Evolutionary conservation across 2,888 invertebrate species (phyloP).

Genomic region (Agonum fuliginosum): DNA sequence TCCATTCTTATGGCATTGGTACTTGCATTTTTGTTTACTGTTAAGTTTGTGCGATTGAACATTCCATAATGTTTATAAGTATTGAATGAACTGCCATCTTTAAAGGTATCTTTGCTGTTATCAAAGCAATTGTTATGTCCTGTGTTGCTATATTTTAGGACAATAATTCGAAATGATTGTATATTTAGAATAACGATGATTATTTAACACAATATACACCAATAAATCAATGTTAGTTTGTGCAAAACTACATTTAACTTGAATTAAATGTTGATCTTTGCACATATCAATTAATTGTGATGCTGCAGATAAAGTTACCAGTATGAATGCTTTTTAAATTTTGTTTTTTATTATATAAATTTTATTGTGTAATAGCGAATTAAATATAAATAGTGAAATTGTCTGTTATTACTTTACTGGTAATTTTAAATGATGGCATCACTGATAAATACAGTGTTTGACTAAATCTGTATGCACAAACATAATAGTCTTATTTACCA

Average conservation of each 20-base stretch:
- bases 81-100: constrained; percentile 54
- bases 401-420: constrained; percentile 27
- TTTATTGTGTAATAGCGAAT: constrained; percentile 14
- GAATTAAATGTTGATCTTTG: constrained; percentile 45
- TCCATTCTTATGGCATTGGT: constrained; percentile 41
- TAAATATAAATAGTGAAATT: constrained; percentile 25
- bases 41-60: constrained; percentile 55
- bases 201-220: constrained; percentile 44
- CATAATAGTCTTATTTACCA: constrained; percentile 41
- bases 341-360: constrained; percentile 37
- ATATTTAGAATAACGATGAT: constrained; percentile 50
- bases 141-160: constrained; percentile 56
- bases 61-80: constrained; percentile 56
- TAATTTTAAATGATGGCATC: constrained; percentile 11
- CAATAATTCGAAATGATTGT: constrained; percentile 55
- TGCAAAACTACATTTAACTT: constrained; percentile 51
- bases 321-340: constrained; percentile 24
- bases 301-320: constrained; percentile 11
- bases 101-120: constrained; percentile 52
- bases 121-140: constrained; percentile 54
- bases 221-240: constrained; percentile 52
- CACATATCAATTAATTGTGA: constrained; percentile 22
- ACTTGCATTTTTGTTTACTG: constrained; percentile 52
- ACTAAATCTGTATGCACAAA: constrained; percentile 45
- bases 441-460: constrained; percentile 33